Base-by-base conservation (phyloP, 2,113 vertebrate species). In the Nansenia antarctica region DNA sequence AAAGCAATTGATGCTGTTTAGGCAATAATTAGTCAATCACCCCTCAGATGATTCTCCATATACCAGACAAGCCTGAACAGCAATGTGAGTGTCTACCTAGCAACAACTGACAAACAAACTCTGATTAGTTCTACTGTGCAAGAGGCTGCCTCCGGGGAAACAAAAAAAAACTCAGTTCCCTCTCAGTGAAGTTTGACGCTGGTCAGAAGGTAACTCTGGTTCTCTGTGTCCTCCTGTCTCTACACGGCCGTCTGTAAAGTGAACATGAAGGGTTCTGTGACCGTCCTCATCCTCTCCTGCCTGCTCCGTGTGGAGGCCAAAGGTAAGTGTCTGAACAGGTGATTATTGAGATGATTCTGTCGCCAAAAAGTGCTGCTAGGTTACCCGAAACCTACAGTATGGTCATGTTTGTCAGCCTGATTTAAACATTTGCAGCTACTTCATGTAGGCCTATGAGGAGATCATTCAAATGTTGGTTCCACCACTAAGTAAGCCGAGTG, bases 211-310 rank as follows among this genome's bases (percentile, higher is more conserved):
- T 27, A 26, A 12, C 24, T 27, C n/a, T n/a, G n/a, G 1, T 55
- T 3, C 20, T 3, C 20, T 27, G 9, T 0, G 45, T 49, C 45
- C 45, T 49, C n/a, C 7, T 49, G 45, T n/a, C n/a, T n/a, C n/a
- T n/a, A n/a, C 7, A 22, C 20, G n/a, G 5, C 45, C 12, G n/a
- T 34, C 30, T 35, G 31, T 60, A 18, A 20, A 49, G 32, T 34
- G 15, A 67, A 67, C 52, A 67, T 67, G 65, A 67, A 67, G 65
- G 0, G 0, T 2, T 69, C 35, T 18, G 24, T 29, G 34, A 69
- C 29, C 29, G 11, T 54, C 32, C 11, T 53, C 52, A 31, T 72
- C 34, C 27, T 55, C 31, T 64, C 9, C 4, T 63, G 31, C 18
- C 32, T 54, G 32, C 47, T 63, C 0, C 9, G 9, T 29, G 31